Conservation (phyloP, 2,113 vertebrate genomes). For the Trichechus manatus region DNA sequence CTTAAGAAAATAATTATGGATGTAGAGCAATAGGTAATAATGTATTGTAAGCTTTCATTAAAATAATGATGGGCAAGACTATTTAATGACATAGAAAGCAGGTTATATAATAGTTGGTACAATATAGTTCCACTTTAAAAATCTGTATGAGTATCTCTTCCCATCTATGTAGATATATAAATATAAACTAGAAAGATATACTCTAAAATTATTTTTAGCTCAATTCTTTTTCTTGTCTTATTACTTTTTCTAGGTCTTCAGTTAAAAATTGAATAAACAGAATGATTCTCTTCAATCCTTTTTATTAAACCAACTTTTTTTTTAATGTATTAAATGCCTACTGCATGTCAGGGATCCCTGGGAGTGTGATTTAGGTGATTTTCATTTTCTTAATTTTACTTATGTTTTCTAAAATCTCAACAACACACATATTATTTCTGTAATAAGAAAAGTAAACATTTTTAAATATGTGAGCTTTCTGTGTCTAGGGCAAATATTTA, state of each 20-base stretch:
- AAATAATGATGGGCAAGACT: neutral
- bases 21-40: neutral
- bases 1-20: neutral
- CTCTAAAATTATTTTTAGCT: slow-evolving; percentile 7
- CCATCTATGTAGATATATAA: neutral
- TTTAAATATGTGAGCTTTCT: neutral
- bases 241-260: neutral
- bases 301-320: neutral
- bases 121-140: neutral
- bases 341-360: neutral
- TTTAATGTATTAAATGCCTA: neutral
- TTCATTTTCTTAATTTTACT: slow-evolving; percentile 18
- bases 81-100: neutral
- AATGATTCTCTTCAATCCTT: neutral
- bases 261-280: neutral
- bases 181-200: neutral
- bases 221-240: slow-evolving; percentile 39
- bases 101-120: neutral
- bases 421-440: neutral
- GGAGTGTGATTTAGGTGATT: neutral
- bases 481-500: neutral
- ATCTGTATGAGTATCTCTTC: neutral
- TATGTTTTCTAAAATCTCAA: slow-evolving; percentile 3
- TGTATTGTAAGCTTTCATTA: neutral
- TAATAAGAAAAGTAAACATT: neutral